phyloP scores from a whole-genome alignment of 1,140 invertebrate genomes.

The Cyclargus thomasi region DNA sequence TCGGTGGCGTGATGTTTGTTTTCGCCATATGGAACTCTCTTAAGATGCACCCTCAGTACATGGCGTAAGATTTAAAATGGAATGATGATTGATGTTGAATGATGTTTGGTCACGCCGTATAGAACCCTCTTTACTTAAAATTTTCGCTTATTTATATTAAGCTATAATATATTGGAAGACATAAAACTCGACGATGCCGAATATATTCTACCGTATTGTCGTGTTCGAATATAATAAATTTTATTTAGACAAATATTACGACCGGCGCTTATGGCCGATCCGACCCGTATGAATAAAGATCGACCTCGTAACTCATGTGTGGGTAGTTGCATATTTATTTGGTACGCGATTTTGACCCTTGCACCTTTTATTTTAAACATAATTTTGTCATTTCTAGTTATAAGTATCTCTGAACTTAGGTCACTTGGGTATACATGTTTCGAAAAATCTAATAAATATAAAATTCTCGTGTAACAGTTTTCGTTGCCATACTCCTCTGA shows the following conservation, averaged over 20 bases:
- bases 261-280: slow-evolving; percentile 27
- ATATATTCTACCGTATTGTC: slow-evolving; percentile 13
- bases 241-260: slow-evolving; percentile 46
- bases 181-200: not conserved
- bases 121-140: too few species aligned
- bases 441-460: too few species aligned
- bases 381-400: not conserved
- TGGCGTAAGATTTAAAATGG: too few species aligned
- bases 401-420: not conserved
- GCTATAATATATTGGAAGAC: not conserved
- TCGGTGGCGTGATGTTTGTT: too few species aligned
- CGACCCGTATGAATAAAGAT: slow-evolving; percentile 51
- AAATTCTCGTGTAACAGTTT: too few species aligned
- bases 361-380: not conserved
- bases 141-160: too few species aligned
- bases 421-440: too few species aligned
- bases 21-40: too few species aligned
- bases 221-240: slow-evolving; percentile 25
- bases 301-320: slow-evolving; percentile 51
- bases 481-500: too few species aligned
- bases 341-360: slow-evolving; percentile 19
- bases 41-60: too few species aligned
- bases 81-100: too few species aligned
- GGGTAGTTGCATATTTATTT: slow-evolving; percentile 51
- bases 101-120: too few species aligned